Percentiles rank a stretch among this genome's conserved stretches.
These are phyloP conservation scores for Mya arenaria DNA, from an alignment of 1,140 invertebrate species.

Conservation along the genomic window DNA sequence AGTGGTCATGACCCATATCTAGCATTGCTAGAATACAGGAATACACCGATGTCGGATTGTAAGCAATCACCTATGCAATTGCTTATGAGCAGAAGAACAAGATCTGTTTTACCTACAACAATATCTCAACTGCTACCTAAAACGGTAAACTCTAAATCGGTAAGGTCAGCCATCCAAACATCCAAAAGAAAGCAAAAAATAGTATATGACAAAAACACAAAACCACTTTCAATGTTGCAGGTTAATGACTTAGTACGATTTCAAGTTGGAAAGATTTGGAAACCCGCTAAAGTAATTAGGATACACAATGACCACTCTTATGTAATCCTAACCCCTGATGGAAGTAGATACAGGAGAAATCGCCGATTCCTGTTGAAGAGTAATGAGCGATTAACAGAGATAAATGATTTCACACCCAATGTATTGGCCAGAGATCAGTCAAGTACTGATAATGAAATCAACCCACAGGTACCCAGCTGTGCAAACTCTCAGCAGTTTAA, in stretches of 20 bases:
- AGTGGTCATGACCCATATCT: too few relatives aligned
- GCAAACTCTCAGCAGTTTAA: neutral
- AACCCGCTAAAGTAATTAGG: conserved; percentile 1
- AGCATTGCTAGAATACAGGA: too few relatives aligned
- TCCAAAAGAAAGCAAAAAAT: too few relatives aligned
- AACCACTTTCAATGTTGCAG: too few relatives aligned
- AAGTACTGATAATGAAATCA: neutral
- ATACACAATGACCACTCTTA: conserved; percentile 16
- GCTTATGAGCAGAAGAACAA: too few relatives aligned
- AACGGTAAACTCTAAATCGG: too few relatives aligned
- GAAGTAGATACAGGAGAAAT: conserved; percentile 8
- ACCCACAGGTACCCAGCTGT: neutral
- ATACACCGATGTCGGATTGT: too few relatives aligned
- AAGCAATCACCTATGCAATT: too few relatives aligned
- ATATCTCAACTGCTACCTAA: too few relatives aligned
- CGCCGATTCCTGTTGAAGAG: neutral
- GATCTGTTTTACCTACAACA: too few relatives aligned
- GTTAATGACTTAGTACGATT: neutral
- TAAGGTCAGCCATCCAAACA: too few relatives aligned
- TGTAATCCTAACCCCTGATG: neutral
- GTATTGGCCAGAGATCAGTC: neutral
- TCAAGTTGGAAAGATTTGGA: neutral
- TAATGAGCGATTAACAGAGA: neutral
- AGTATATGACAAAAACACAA: too few relatives aligned
- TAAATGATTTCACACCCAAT: neutral